Evolutionary conservation across 2,797 vertebrate species (phyloP).

Genomic region (Brachyalestes nurse): DNA sequence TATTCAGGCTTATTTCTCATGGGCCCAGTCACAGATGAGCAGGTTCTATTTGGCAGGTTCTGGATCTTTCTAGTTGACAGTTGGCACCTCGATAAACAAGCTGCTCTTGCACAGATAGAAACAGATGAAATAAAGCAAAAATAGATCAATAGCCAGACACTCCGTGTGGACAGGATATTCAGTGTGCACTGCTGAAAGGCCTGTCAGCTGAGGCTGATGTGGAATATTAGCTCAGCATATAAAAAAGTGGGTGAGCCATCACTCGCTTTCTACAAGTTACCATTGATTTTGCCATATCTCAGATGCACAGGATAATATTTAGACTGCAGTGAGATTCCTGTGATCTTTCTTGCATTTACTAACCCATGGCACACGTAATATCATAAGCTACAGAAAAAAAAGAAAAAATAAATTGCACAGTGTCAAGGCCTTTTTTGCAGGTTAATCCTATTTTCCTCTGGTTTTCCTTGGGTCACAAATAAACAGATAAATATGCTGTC

Average conservation of each 20-base stretch:
- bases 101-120: not conserved
- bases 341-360: not conserved
- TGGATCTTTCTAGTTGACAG: not conserved
- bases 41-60: not conserved
- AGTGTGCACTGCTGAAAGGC: not conserved
- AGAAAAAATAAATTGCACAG: no score
- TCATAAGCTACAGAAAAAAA: no score
- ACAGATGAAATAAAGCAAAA: not conserved
- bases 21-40: not conserved
- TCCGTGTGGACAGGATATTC: not conserved
- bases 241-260: not conserved
- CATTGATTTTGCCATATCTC: slow-evolving; percentile 11
- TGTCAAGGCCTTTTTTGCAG: not conserved
- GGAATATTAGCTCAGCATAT: not conserved
- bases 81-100: not conserved
- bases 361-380: no score
- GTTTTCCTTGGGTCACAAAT: not conserved
- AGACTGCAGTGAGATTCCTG: not conserved
- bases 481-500: not conserved
- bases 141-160: not conserved
- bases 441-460: not conserved
- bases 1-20: not conserved
- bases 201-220: not conserved
- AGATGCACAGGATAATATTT: not conserved
- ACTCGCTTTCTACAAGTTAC: not conserved